phyloP scores from a whole-genome alignment of 2,113 vertebrate genomes.

The Rallus limicola region DNA sequence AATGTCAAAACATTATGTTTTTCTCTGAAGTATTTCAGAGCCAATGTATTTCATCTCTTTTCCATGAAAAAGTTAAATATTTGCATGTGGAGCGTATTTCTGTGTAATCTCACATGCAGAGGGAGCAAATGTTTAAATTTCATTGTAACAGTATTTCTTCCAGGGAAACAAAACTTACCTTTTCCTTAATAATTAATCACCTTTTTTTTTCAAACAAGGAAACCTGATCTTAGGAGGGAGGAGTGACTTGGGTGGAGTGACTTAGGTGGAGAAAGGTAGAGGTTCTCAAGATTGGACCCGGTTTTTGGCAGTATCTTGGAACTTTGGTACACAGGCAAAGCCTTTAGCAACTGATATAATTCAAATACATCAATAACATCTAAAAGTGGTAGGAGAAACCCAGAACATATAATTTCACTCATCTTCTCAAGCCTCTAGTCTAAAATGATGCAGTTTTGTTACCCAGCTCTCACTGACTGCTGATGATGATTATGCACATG shows the following conservation, averaged over 20 bases:
- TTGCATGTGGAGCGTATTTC: slow-evolving; percentile 3
- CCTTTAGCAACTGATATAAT: neutral
- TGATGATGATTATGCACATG: neutral
- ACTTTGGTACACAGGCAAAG: neutral
- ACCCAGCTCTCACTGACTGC: neutral
- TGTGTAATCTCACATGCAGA: neutral
- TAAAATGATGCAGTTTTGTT: neutral
- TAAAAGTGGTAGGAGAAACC: neutral
- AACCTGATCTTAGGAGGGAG: neutral
- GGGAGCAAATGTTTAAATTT: neutral
- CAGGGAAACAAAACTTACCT: neutral
- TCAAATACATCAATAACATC: neutral
- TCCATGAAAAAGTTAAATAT: slow-evolving; percentile 10
- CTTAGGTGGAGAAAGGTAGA: no score
- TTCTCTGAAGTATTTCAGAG: neutral
- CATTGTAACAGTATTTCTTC: neutral
- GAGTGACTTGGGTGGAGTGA: neutral
- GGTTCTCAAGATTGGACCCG: neutral
- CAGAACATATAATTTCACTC: neutral
- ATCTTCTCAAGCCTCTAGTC: neutral
- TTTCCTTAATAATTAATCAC: neutral
- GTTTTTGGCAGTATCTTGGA: neutral
- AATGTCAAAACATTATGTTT: slow-evolving; percentile 9
- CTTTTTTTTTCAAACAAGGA: neutral
- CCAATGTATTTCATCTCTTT: neutral